Base-by-base conservation (phyloP, 2,888 invertebrate species). In the Athrips mouffetella region DNA sequence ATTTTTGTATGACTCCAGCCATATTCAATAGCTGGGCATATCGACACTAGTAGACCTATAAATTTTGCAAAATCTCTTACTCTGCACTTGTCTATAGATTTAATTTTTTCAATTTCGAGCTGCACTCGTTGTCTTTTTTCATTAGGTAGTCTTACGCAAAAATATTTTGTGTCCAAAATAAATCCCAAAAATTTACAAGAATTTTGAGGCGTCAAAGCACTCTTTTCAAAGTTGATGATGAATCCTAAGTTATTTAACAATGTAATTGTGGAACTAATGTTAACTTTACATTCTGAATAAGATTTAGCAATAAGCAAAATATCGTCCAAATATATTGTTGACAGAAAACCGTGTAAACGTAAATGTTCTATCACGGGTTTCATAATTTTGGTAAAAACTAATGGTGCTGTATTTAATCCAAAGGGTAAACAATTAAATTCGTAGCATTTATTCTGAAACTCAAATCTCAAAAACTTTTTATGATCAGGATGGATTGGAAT, bases 301-400 rank as follows among this genome's bases (percentile, higher is more conserved):
- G 35, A 6, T 35, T 35, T 16, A 15, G 10, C 30, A 8, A 30
- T 30, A 8, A 30, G 3, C 3, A 30, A n/a, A n/a, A 33, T 30
- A 35, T 48, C 48, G 20, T 48, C 48, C 8, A 42, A 21, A 23
- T 48, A 48, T 16, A 35, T 35, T n/a, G n/a, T n/a, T n/a, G n/a
- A n/a, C n/a, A n/a, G n/a, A n/a, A n/a, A n/a, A n/a, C n/a, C n/a
- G n/a, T 7, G 35, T 35, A 35, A 18, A 18, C 35, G 35, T 13
- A 35, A 10, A 11, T 35, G 18, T 35, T 35, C 35, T 13, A 35
- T 16, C 7, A 35, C 16, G 15, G 35, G 35, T 18, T 35, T 35
- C 35, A 35, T 30, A 30, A 30, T n/a, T n/a, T n/a, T n/a, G n/a
- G n/a, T n/a, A n/a, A n/a, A n/a, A n/a, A n/a, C n/a, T n/a, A n/a